Conservation (phyloP, 1,140 invertebrate genomes). For the Halictus rubicundus region DNA sequence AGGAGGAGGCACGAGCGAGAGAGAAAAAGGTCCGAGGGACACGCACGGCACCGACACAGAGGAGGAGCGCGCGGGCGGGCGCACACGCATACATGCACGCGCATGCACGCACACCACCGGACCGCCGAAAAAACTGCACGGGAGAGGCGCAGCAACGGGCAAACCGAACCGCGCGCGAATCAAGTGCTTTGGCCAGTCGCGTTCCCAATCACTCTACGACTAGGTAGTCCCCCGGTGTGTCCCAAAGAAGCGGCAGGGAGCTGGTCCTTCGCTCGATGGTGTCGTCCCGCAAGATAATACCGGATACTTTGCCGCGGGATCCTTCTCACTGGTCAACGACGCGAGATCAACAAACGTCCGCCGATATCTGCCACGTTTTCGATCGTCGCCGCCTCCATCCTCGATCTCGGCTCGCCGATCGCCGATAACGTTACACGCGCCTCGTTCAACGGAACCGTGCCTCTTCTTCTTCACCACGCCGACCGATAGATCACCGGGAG, state of each 20-base stretch:
- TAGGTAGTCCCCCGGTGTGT: slow-evolving; percentile 80
- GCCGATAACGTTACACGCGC: background rate
- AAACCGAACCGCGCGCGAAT: slow-evolving; percentile 80
- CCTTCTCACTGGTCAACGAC: slow-evolving; percentile 43
- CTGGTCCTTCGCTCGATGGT: slow-evolving; percentile 65
- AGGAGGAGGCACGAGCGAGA: slow-evolving; percentile 55
- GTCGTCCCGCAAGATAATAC: slow-evolving; percentile 63
- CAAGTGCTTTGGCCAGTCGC: slow-evolving; percentile 81
- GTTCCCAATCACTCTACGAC: slow-evolving; percentile 81
- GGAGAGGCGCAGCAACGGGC: slow-evolving; percentile 79
- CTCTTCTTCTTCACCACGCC: background rate
- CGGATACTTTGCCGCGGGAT: slow-evolving; percentile 57
- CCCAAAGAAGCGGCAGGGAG: slow-evolving; percentile 69
- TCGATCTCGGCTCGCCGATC: slow-evolving; percentile 15
- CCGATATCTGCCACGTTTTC: slow-evolving; percentile 21
- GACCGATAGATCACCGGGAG: slow-evolving; percentile 24
- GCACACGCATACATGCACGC: slow-evolving; percentile 64
- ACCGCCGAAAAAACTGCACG: slow-evolving; percentile 80
- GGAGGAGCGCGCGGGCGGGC: slow-evolving; percentile 51
- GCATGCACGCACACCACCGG: slow-evolving; percentile 67
- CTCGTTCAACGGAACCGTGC: background rate
- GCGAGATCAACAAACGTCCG: slow-evolving; percentile 31
- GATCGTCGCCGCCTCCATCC: slow-evolving; percentile 9
- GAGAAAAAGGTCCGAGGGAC: slow-evolving; percentile 61
- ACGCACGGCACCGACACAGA: slow-evolving; percentile 36